Percentiles rank a stretch among this genome's conserved stretches.
Evolutionary conservation across 2,113 vertebrate genomes (phyloP).

Genomic region (Vimba vimba): DNA sequence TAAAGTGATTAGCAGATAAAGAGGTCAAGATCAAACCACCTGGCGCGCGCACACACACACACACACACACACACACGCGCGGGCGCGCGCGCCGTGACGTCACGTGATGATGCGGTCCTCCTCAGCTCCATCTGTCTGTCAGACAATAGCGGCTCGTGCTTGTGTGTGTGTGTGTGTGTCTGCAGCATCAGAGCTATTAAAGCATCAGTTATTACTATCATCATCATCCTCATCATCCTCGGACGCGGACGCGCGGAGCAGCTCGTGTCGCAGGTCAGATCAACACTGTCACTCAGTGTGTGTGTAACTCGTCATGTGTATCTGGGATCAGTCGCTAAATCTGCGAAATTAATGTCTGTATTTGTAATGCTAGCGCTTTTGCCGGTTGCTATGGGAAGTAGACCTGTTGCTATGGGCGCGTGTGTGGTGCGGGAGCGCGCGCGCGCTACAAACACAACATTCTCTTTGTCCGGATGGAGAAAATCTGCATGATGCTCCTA

Average conservation of each 20-base stretch:
- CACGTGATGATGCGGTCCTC: slow-evolving; percentile 50
- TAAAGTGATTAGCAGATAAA: background rate
- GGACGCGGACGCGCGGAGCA: background rate
- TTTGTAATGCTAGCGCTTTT: background rate
- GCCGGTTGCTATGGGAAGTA: slow-evolving; percentile 69
- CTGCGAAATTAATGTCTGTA: too few species aligned
- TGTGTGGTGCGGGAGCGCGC: slow-evolving; percentile 25
- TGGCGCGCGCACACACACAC: background rate
- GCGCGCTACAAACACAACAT: background rate
- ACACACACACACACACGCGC: background rate
- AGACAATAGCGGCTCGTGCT: slow-evolving; percentile 19
- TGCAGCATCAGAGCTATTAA: background rate
- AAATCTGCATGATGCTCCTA: slow-evolving; percentile 11
- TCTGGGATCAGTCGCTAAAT: background rate
- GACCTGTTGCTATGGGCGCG: slow-evolving; percentile 63
- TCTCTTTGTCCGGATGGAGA: slow-evolving; percentile 26
- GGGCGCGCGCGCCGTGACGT: slow-evolving; percentile 63
- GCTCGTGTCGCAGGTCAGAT: background rate
- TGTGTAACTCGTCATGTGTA: background rate
- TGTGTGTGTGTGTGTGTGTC: too few species aligned
- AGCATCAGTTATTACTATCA: too few species aligned
- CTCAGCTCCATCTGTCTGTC: slow-evolving; percentile 58
- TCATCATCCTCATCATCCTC: too few species aligned
- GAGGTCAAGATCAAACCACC: background rate
- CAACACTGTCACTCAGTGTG: background rate